Base-by-base conservation (phyloP, 2,113 vertebrate species). In the Lepisosteus oculatus region DNA sequence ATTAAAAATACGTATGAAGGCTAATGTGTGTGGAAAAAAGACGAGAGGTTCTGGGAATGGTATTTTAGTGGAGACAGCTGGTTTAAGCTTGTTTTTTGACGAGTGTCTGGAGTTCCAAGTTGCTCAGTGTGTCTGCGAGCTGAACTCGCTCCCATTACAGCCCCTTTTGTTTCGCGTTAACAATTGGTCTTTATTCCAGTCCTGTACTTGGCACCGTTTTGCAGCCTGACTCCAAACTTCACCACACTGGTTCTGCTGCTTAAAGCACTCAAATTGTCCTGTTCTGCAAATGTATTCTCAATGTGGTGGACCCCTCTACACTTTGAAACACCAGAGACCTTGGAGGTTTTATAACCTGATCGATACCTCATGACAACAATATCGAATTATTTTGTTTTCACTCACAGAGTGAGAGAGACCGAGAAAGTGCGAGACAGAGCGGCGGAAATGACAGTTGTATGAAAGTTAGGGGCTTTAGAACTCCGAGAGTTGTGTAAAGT, bases 91-190 rank as follows among this genome's bases (percentile, higher is more conserved):
- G 54, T 74, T 62, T 15, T 57, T 44, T 63, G 55, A 51, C 41
- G 8, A 15, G 70, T 63, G 44, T 43, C 68, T 91, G 83, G 90
- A 90, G 89, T 90, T 91, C 85, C 91, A 93, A 86, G 87, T 87
- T 87, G 85, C 85, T 79, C 84, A 79, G 78, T 80, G 78, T 80
- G 79, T 81, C 83, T 72, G 80, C 83, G 83, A 83, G 83, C 74
- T 81, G 79, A 45, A 76, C 76, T 86, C 82, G 72, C 84, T 86
- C 78, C 85, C 80, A 78, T 76, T 43, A 80, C 82, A 63, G 79
- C 79, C 86, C 77, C 87, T 86, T 88, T 93, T 93, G 92, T 92
- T 89, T 90, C 85, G 80, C 61, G 76, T 75, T 76, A 85, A 90
- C 86, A 88, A 89, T 85, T 83, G 82, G 75, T 86, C 87, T 90